Base-by-base conservation (phyloP, 2,797 vertebrate genomes). In the Pseudomugil tenellus region DNA sequence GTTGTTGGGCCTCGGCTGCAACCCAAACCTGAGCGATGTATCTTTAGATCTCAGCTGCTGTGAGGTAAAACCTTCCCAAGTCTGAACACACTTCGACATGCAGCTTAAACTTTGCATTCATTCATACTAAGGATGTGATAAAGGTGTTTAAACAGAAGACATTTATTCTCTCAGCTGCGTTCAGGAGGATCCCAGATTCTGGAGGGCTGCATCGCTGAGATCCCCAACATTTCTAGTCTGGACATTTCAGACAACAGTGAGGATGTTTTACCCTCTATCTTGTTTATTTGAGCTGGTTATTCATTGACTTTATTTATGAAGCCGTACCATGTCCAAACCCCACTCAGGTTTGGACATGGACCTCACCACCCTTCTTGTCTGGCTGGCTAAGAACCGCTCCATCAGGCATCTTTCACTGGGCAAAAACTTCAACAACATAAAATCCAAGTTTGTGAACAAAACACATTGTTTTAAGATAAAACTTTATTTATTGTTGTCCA, bases 341-440 rank as follows among this genome's bases (percentile, higher is more conserved):
- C 2, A 0, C 25, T 75, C 69, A 99, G 98, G 97, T 81, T 87
- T 99, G 89, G 98, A 99, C 87, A 94, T 95, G 79, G 98, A 99
- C 75, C 95, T 99, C 51, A 96, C 92, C 68, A 98, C 97, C 3
- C 94, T 99, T 78, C 94, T 99, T 70, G 95, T 97, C 62, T 99
- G 98, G 98, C 93, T 99, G 81, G 94, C 97, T 79, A 98, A 96
- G 92, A 99, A 99, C 91, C 95, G 96, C 80, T 99, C 97, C 64
- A 95, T 99, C 88, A 92, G 95, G 72, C 96, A 98, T 79, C 95
- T 99, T 72, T 95, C 96, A 0, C 91, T 99, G 89, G 98, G 98
- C 69, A 99, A 96, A 85, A 99, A 99, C 91, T 98, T 99, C 93
- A 98, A 95, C 93, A 98, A 97, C 93, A 99, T 99, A 94, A 99